phyloP scores from a whole-genome alignment of 1,140 invertebrate genomes.

The Potamilus streckersoni region DNA sequence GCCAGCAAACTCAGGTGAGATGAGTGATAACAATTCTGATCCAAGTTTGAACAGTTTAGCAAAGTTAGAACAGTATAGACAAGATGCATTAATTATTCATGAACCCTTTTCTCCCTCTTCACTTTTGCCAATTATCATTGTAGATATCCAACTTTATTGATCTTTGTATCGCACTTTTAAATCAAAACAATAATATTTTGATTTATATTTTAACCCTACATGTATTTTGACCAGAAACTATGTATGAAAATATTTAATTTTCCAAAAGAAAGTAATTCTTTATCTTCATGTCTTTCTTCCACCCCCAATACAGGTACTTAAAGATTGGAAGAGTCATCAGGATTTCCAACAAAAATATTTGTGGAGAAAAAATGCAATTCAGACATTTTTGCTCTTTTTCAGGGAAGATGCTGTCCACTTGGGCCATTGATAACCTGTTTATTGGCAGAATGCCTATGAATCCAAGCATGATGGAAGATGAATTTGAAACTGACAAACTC shows the following conservation, averaged over 20 bases:
- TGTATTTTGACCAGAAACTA: no score
- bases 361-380: background rate
- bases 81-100: background rate
- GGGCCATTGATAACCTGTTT: slow-evolving; percentile 69
- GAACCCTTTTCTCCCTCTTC: background rate
- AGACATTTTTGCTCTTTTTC: slow-evolving; percentile 3
- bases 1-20: slow-evolving; percentile 63
- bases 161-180: no score
- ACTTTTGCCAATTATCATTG: background rate
- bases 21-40: background rate
- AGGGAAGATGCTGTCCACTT: slow-evolving; percentile 60
- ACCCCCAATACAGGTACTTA: background rate
- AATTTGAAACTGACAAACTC: slow-evolving; percentile 59
- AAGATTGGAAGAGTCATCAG: no score
- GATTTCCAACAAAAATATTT: no score
- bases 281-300: background rate
- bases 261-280: no score
- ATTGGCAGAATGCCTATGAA: slow-evolving; percentile 65
- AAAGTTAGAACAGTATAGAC: background rate
- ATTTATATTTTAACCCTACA: no score
- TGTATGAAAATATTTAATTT: no score
- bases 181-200: no score
- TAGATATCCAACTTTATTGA: no score
- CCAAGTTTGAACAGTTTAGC: no score
- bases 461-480: slow-evolving; percentile 64